Base-by-base conservation (phyloP, 2,888 invertebrate species). In the Leuctra nigra region DNA sequence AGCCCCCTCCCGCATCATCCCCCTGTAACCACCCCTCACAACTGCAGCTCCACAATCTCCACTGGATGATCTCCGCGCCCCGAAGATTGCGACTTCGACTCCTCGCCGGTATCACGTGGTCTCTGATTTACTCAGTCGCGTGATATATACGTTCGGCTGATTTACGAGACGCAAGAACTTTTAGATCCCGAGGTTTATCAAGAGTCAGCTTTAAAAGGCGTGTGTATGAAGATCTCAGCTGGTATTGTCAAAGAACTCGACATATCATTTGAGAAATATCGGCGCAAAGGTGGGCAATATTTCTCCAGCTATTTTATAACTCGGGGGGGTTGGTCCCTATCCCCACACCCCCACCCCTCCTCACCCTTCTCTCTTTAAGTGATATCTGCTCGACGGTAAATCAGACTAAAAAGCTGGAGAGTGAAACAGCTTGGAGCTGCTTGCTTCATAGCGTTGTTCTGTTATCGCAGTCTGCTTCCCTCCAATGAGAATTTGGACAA, bases 61-160 rank as follows among this genome's bases (percentile, higher is more conserved):
- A n/a, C n/a, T n/a, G n/a, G n/a, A n/a, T n/a, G n/a, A n/a, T n/a
- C n/a, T n/a, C n/a, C n/a, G n/a, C n/a, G n/a, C n/a, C n/a, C n/a
- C n/a, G n/a, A n/a, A n/a, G n/a, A n/a, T n/a, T n/a, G n/a, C n/a
- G n/a, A n/a, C n/a, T n/a, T n/a, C n/a, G n/a, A n/a, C n/a, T n/a
- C n/a, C n/a, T n/a, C n/a, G n/a, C n/a, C n/a, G n/a, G n/a, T 41
- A 41, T 18, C 41, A 41, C 41, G 20, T 20, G 41, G 41, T 24
- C 64, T 62, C 67, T 72, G 71, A 72, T 72, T 72, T 72, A 72
- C n/a, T 72, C 66, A 68, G 64, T 62, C 66, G 68, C 68, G 69
- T 69, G 72, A 71, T 71, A 71, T 72, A 71, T 68, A 69, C 57
- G 46, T 25, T 68, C 64, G 66, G 63, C 69, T 73, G 72, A 73